These are phyloP conservation scores for Cantharis rufa DNA, from an alignment of 2,888 invertebrate genomes.

Conservation along the genomic window DNA sequence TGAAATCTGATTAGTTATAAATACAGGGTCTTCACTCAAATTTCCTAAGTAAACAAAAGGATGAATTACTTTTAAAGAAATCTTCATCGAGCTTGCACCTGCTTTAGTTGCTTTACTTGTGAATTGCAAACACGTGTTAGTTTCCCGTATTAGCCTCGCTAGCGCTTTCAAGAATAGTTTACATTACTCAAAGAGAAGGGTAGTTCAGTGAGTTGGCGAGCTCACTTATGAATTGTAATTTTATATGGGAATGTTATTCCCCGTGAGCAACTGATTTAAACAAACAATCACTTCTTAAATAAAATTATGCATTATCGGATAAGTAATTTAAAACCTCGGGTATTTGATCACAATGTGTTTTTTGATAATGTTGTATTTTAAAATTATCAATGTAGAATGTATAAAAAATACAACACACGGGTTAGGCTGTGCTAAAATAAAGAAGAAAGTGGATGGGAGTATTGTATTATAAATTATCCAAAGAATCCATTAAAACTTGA, in stretches of 20 bases:
- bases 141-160: slow-evolving; percentile 20
- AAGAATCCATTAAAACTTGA: neutral
- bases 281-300: neutral
- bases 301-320: neutral
- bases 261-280: neutral
- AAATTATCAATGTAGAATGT: no score
- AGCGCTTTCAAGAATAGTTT: slow-evolving; percentile 22
- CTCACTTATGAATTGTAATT: slow-evolving; percentile 1
- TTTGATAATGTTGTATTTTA: no score
- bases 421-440: neutral
- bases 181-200: slow-evolving; percentile 20
- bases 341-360: no score
- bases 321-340: no score
- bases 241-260: neutral
- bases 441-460: neutral
- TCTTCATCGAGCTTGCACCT: slow-evolving; percentile 10
- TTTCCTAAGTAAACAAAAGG: neutral
- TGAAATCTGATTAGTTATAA: neutral
- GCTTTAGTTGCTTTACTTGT: slow-evolving; percentile 11
- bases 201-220: slow-evolving; percentile 3
- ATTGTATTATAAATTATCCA: neutral
- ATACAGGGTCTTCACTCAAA: neutral
- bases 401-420: no score
- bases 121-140: slow-evolving; percentile 21
- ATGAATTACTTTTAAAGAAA: slow-evolving; percentile 9